Conservation (phyloP, 2,797 vertebrate genomes). For the Caiman crocodilus region DNA sequence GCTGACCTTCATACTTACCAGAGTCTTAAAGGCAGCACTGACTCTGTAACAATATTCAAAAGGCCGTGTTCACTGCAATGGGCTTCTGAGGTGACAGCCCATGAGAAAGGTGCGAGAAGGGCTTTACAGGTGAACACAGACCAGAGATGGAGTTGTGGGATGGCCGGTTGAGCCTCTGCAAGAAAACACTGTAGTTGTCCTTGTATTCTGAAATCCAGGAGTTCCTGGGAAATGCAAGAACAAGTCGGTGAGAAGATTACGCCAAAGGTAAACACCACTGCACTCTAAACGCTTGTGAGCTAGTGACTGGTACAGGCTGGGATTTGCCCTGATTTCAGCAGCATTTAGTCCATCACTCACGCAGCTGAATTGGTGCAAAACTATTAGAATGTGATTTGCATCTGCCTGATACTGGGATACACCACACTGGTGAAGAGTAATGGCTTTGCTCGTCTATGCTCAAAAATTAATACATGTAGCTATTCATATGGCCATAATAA, state of each 20-base stretch:
- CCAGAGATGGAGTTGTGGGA: fast-evolving
- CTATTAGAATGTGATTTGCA: background rate
- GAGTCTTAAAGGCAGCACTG: background rate
- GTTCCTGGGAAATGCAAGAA: background rate
- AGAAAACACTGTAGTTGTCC: constrained; percentile 57
- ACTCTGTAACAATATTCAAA: background rate
- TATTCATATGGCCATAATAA: fast-evolving
- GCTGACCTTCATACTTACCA: background rate
- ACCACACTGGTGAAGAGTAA: background rate
- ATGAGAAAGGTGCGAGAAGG: background rate
- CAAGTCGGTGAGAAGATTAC: background rate
- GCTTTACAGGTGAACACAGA: background rate
- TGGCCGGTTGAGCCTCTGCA: background rate
- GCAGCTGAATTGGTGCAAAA: fast-evolving
- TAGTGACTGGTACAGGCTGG: fast-evolving
- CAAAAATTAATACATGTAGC: background rate
- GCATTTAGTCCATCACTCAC: fast-evolving
- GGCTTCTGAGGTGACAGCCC: background rate
- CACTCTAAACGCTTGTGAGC: too few relatives aligned
- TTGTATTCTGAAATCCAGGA: constrained; percentile 59
- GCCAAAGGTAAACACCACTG: background rate
- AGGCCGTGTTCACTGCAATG: background rate
- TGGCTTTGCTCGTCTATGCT: background rate
- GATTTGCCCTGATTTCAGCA: background rate
- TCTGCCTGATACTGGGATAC: background rate